Evolutionary conservation across 2,797 vertebrate species (phyloP), one percentile per base, ranked within the genome.

Genomic region (Sebastes iracundus): DNA sequence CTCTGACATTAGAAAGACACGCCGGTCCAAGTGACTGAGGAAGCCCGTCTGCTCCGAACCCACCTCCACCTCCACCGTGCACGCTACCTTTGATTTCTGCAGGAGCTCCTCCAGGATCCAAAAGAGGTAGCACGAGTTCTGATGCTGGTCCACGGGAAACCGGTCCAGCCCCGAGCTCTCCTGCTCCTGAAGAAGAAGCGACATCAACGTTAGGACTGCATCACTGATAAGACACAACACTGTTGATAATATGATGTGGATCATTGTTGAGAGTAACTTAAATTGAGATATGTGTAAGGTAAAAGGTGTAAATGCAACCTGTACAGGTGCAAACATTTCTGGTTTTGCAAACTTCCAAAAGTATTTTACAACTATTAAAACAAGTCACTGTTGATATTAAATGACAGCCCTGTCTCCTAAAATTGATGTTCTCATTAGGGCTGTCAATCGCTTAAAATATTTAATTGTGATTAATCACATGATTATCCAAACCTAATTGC

Each of bases 101-200:
- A 97, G 94, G 75, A 99, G 95, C 75, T 95, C 88, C 90, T 99
- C 97, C 95, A 97, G 77, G 72, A 96, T 67, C 93, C 90, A 93
- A 58, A 96, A 95, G 35, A 98, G 80, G 87, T 88, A 92, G 92
- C 94, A 96, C 6, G 95, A 96, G 89, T 98, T 98, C 84, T 98
- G 97, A 83, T 97, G 97, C 56, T 33, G 91, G 9, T 89, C 77
- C 72, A 96, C 35, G 8, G 95, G 93, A 38, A 97, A 96, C 56
- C 9, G 1, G 52, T 80, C 46, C 0, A 80, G 67, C 8, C 22
- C 77, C 0, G 80, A 64, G 11, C 23, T 2, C 4, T 84, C 78
- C 58, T 64, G 68, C 1, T 2, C 80, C 95, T 94, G 74, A 2
- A 85, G 77, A 9, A 72, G 27, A 56, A 58, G 42, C 0, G 23